These are phyloP conservation scores for Trissolcus basalis DNA, from an alignment of 1,140 invertebrate species.

Conservation along the genomic window DNA sequence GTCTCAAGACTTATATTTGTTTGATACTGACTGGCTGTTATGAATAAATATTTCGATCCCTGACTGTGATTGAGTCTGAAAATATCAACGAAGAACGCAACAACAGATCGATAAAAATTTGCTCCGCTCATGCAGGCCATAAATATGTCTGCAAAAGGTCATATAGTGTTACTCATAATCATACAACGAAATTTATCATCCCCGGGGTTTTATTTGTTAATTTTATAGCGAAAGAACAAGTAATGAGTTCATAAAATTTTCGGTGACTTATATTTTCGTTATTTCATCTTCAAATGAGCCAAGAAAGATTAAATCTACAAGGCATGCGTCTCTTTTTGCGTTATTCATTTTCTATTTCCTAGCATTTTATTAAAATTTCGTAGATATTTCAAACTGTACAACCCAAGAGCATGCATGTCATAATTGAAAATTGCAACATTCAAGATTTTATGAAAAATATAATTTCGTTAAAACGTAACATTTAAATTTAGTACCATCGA, in stretches of 20 bases:
- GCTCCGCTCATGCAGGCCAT: conserved; percentile 63
- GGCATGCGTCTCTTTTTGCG: no score
- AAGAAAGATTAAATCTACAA: no score
- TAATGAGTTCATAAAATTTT: not conserved
- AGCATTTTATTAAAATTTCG: no score
- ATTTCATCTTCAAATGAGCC: not conserved
- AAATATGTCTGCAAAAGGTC: conserved; percentile 70
- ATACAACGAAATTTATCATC: conserved; percentile 19
- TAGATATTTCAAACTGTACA: no score
- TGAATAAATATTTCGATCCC: conserved; percentile 72
- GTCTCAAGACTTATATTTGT: conserved; percentile 60
- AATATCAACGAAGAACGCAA: conserved; percentile 59
- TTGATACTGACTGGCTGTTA: conserved; percentile 57
- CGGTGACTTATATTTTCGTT: not conserved
- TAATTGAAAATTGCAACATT: no score
- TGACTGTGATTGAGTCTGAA: conserved; percentile 51
- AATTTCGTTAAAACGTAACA: no score
- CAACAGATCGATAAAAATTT: conserved; percentile 72
- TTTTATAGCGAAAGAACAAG: not conserved
- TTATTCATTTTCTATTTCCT: no score
- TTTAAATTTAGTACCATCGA: no score
- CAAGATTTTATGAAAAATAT: no score
- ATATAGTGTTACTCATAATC: conserved; percentile 42
- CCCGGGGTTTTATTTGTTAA: conserved; percentile 18
- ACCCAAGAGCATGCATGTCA: no score